Evolutionary conservation across 2,888 invertebrate genomes (phyloP), one percentile per base, ranked within the genome.

Genomic region (Diarsia rubi): DNA sequence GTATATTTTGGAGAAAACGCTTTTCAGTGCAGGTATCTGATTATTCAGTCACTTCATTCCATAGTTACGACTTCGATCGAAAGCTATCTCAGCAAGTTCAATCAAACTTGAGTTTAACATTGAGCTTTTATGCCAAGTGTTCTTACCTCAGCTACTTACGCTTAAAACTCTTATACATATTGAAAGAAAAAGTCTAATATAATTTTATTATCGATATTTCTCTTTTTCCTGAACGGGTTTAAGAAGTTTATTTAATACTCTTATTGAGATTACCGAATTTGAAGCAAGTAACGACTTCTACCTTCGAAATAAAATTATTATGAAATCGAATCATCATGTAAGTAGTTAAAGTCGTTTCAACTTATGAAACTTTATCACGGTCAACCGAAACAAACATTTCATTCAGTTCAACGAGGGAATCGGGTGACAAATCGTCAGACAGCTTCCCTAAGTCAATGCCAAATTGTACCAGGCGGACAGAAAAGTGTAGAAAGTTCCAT

Each of bases 371-470:
- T 37, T 31, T 57, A 69, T 42, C 37, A 24, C 14, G 47, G 45
- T 9, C 12, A 73, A 78, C 52, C 42, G 57, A 62, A 69, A 73
- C 67, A 31, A 54, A 62, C 65, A 44, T 62, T 75, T 74, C 31
- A 74, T 84, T 73, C 73, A 71, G 47, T 79, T 73, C 75, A 64
- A 77, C 71, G 62, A 47, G 76, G 81, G 84, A 87, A 90, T 90
- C 90, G 88, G 79, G 77, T 89, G 88, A 90, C 90, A 91, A 91
- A 90, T 92, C 92, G 90, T 88, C 87, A 83, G 88, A 91, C 90
- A 89, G 90, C 93, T 94, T 91, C 91, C 91, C 91, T 92, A 92
- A 96, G 94, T 96, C 96, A 96, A 96, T 96, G 96, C 96, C 96
- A 96, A 96, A 93, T 95, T 93, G 92, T 94, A 96, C 96, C 91